phyloP scores from a whole-genome alignment of 2,797 vertebrate genomes.

The Channa striata region DNA sequence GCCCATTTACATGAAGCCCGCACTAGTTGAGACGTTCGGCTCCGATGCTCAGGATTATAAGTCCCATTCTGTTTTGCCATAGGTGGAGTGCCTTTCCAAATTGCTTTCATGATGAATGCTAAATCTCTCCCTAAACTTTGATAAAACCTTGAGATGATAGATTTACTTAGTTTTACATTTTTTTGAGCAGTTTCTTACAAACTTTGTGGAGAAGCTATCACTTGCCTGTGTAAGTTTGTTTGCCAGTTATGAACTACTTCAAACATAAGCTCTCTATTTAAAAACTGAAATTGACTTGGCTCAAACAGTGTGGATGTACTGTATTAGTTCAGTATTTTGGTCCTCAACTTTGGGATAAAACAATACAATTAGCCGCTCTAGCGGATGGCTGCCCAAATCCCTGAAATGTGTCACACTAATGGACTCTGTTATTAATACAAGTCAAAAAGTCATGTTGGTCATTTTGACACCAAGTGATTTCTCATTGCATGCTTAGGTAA shows the following conservation, averaged over 20 bases:
- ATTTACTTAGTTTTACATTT: slow-evolving; percentile 52
- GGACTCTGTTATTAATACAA: slow-evolving; percentile 60
- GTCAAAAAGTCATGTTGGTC: slow-evolving; percentile 69
- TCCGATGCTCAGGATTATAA: slow-evolving; percentile 75
- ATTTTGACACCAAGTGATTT: slow-evolving; percentile 67
- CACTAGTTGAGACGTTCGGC: slow-evolving; percentile 70
- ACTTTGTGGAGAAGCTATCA: slow-evolving; percentile 62
- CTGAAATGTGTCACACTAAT: slow-evolving; percentile 71
- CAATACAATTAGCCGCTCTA: slow-evolving; percentile 77
- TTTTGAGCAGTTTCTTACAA: slow-evolving; percentile 42
- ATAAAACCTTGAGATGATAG: slow-evolving; percentile 69
- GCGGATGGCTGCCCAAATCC: slow-evolving; percentile 78
- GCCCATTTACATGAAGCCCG: slow-evolving; percentile 73
- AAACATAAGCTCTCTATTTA: slow-evolving; percentile 65
- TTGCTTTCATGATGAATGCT: slow-evolving; percentile 74
- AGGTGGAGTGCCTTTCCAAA: slow-evolving; percentile 74
- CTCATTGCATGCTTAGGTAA: slow-evolving; percentile 37
- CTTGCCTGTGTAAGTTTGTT: slow-evolving; percentile 42
- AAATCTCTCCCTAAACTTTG: slow-evolving; percentile 71
- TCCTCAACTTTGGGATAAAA: slow-evolving; percentile 77
- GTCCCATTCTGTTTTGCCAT: slow-evolving; percentile 72
- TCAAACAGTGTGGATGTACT: slow-evolving; percentile 55
- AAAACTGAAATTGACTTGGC: slow-evolving; percentile 73
- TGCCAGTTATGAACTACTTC: slow-evolving; percentile 58
- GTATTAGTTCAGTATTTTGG: slow-evolving; percentile 72